Percentiles rank a stretch among this genome's conserved stretches.
phyloP scores from a whole-genome alignment of 92 coral and sea anemone species.

The Paramuricea clavata region DNA sequence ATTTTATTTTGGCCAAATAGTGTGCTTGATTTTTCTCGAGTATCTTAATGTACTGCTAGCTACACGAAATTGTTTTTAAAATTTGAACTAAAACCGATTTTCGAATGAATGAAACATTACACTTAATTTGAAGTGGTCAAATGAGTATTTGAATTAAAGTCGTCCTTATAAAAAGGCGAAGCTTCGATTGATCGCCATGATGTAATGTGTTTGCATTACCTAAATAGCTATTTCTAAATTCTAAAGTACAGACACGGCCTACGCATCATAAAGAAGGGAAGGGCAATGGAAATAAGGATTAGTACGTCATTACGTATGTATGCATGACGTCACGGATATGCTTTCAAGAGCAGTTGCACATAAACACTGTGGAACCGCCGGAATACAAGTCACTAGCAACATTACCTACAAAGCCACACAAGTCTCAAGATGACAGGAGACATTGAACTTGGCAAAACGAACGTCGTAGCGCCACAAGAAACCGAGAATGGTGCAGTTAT shows the following conservation, averaged over 20 bases:
- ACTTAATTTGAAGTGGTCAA: no score
- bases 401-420: not conserved
- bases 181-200: no score
- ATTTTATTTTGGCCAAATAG: no score
- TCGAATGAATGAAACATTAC: no score
- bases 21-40: no score
- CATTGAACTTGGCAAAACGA: conserved; percentile 7
- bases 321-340: conserved; percentile 5
- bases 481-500: not conserved
- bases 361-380: not conserved
- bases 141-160: no score
- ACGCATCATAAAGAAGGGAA: not conserved
- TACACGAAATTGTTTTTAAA: no score
- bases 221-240: not conserved
- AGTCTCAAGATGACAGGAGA: not conserved
- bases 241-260: not conserved
- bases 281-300: not conserved
- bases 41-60: no score
- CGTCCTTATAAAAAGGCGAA: no score
- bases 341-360: not conserved
- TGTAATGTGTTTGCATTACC: not conserved
- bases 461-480: not conserved
- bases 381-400: not conserved
- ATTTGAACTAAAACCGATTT: no score
- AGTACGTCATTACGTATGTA: not conserved